These are phyloP conservation scores for Columba livia DNA, from an alignment of 2,113 vertebrate genomes.

Conservation along the genomic window DNA sequence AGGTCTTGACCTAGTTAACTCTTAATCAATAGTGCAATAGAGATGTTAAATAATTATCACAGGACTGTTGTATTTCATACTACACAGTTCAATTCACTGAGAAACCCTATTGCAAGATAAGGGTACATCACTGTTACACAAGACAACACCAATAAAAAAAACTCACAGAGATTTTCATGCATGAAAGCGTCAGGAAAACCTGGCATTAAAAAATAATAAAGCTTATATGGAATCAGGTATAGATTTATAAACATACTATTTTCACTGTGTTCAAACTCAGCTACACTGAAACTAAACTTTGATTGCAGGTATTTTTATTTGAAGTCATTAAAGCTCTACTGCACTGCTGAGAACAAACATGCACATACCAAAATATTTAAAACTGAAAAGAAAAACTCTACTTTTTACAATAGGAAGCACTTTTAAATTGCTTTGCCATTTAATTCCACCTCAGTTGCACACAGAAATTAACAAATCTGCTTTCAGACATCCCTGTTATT, in stretches of 20 bases:
- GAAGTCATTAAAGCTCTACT: neutral
- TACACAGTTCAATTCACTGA: neutral
- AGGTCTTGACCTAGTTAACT: neutral
- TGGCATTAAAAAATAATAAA: neutral
- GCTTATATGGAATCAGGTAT: neutral
- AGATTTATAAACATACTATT: neutral
- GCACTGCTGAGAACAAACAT: neutral
- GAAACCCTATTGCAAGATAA: neutral
- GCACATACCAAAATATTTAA: neutral
- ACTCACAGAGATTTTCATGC: neutral
- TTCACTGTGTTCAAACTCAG: neutral
- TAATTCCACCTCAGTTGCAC: constrained; percentile 49
- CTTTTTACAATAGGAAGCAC: neutral
- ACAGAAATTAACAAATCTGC: constrained; percentile 45
- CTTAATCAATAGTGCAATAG: neutral
- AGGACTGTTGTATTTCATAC: neutral
- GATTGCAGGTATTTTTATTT: neutral
- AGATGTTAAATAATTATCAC: neutral
- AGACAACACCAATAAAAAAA: neutral
- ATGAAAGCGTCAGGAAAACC: neutral
- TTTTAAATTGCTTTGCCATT: constrained; percentile 41
- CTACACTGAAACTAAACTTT: neutral
- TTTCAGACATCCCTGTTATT: constrained; percentile 53
- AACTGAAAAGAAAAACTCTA: neutral
- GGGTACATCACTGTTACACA: neutral